Base-by-base conservation (phyloP, 2,888 invertebrate species). In the Heteropelma amictum region DNA sequence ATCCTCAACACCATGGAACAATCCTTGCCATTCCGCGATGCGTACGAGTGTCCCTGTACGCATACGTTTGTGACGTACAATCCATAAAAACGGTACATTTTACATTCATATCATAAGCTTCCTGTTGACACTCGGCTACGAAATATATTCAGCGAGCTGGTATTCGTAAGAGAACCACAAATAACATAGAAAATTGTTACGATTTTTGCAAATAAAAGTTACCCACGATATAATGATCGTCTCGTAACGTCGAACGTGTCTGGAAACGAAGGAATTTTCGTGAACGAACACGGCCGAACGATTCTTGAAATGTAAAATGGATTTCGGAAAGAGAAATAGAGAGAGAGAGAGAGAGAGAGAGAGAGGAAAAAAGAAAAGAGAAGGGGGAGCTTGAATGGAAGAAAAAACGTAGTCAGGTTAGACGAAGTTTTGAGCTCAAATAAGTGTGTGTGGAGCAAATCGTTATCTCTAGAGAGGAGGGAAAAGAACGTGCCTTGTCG, bases 401-500 rank as follows among this genome's bases (percentile, higher is more conserved):
- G 67, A 51, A 60, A 47, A 58, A 61, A 53, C 49, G 51, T 60
- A 19, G 26, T 69, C 58, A 38, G 64, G 64, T 45, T 38, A 56
- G 67, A 45, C 42, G 17, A 42, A 51, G 40, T 47, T n/a, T 65
- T 45, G 33, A 33, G 65, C 54, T 33, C 47, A 54, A 40, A 47
- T n/a, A n/a, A n/a, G n/a, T n/a, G n/a, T n/a, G 54, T 63, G 54
- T 49, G 71, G 70, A 72, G 69, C 53, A 63, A 72, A 76, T 76
- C 76, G 72, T 76, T 72, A 74, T 74, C 74, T 53, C 45, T 23
- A 58, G 68, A 26, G 42, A 1, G 26, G 23, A 21, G 54, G 42
- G 14, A 68, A 69, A 69, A 69, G 64, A 58, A 23, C 26, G 28
- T 26, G 47, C 23, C 35, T 47, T 47, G 33, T 5, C 72, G 45